Evolutionary conservation across 2,888 invertebrate species (phyloP), one percentile per base, ranked within the genome.

Genomic region (Macaria notata): DNA sequence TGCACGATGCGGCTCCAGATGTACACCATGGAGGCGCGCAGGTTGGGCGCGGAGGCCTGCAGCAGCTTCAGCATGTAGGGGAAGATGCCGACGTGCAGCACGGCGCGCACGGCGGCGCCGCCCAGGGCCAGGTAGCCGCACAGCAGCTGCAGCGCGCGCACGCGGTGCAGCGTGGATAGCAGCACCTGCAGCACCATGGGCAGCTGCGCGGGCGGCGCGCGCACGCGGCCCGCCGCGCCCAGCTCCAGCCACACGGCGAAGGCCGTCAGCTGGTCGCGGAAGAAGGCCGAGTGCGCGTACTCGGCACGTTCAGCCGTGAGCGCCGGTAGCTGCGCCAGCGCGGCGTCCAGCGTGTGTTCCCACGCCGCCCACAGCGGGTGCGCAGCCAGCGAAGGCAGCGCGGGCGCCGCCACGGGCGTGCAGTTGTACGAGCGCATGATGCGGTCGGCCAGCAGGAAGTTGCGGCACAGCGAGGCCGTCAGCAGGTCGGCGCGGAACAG

Each of bases 1-100:
- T 99, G 98, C 57, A 99, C 92, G 72, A 99, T 98, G 92, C 99
- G 98, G 19, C 99, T 98, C 99, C 99, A 99, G 71, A 99, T 99
- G 84, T 98, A 99, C 46, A 99, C 98, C 71, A 99, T 93, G 60
- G 98, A 93, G 5, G 98, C 97, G 57, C 98, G 93, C 68, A 99
- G 91, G 83, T 99, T 99, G 70, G 95, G 94, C 3, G 98, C 98
- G 63, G 96, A 96, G 71, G 98, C 98, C 89, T 99, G 99, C 71
- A 99, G 92, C 70, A 99, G 90, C 88, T 99, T 99, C 54, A 99
- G 93, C 72, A 99, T 98, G 86, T 99, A 99, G 0, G 99, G 99
- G 87, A 99, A 99, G 79, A 99, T 99, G 69, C 99, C 99, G 46
- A 99, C 99, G 54, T 97, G 97, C 31, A 99, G 93, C 52, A 99